Evolutionary conservation across 2,797 vertebrate species (phyloP).

Genomic region (Acanthiza pusilla): DNA sequence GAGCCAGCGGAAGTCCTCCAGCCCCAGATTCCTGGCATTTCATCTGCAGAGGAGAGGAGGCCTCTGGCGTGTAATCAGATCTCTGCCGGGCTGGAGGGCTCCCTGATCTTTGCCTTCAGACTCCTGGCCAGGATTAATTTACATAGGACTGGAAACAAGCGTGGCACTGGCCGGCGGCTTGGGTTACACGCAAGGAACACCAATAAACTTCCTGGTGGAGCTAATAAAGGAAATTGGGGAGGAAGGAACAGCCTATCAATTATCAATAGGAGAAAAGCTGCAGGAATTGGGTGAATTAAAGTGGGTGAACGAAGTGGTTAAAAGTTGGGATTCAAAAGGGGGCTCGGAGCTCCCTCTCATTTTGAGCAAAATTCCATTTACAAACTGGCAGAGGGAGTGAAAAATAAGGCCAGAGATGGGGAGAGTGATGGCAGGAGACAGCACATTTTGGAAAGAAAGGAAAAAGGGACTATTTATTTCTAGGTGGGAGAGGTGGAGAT

Average conservation of each 20-base stretch:
- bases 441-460: background rate
- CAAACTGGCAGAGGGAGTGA: background rate
- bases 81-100: slow-evolving; percentile 54
- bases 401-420: background rate
- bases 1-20: slow-evolving; percentile 50
- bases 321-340: slow-evolving; percentile 14
- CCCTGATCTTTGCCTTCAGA: slow-evolving; percentile 63
- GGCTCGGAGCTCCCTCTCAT: background rate
- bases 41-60: slow-evolving; percentile 47
- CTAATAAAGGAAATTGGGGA: slow-evolving; percentile 75
- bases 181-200: slow-evolving; percentile 67
- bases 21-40: slow-evolving; percentile 58
- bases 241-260: slow-evolving; percentile 74
- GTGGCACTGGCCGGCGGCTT: slow-evolving; percentile 49
- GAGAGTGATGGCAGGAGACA: background rate
- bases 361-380: background rate
- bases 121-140: slow-evolving; percentile 73
- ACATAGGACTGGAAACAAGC: slow-evolving; percentile 63
- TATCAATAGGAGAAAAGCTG: slow-evolving; percentile 63
- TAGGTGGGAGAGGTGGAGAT: background rate
- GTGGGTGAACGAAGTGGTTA: background rate
- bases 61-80: slow-evolving; percentile 68
- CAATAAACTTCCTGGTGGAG: slow-evolving; percentile 74
- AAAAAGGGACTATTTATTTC: background rate
- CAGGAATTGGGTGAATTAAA: slow-evolving; percentile 57